phyloP scores from a whole-genome alignment of 1,140 invertebrate genomes.

The Heliconius eleuchia region DNA sequence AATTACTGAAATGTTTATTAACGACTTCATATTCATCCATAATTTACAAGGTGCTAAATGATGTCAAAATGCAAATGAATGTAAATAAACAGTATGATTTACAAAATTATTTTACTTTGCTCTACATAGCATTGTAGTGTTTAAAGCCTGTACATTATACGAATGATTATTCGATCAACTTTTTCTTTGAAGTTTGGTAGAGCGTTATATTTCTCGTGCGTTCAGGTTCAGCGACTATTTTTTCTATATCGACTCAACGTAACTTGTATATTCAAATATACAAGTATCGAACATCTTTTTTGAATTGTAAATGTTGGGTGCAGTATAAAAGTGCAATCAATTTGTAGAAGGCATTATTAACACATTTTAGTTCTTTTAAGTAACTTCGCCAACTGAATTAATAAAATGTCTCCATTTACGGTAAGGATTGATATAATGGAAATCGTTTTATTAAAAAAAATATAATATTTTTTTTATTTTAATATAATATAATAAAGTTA shows the following conservation, averaged over 20 bases:
- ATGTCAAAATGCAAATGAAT: conserved; percentile 1
- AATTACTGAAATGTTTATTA: neutral
- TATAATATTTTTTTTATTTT: neutral
- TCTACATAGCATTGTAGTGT: neutral
- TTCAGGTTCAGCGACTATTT: conserved; percentile 11
- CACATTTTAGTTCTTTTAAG: conserved; percentile 9
- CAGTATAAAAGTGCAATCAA: conserved; percentile 39
- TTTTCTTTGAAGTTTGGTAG: conserved; percentile 22
- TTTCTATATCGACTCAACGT: conserved; percentile 23
- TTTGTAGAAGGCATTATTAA: conserved; percentile 23
- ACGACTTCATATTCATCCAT: neutral
- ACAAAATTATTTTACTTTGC: conserved; percentile 16
- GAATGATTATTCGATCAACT: conserved; percentile 17
- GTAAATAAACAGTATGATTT: conserved; percentile 16
- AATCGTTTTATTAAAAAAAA: neutral
- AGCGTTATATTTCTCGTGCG: conserved; percentile 26
- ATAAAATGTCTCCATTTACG: conserved; percentile 36
- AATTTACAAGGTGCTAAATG: conserved; percentile 19
- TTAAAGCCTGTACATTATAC: conserved; percentile 3
- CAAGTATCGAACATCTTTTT: conserved; percentile 23
- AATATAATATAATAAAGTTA: no score
- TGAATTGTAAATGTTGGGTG: conserved; percentile 30
- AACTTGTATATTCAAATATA: conserved; percentile 34
- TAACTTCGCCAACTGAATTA: neutral
- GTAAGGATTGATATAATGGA: conserved; percentile 21